These are phyloP conservation scores for Lithobates sylvaticus DNA, from an alignment of 2,797 vertebrate species.

Conservation along the genomic window DNA sequence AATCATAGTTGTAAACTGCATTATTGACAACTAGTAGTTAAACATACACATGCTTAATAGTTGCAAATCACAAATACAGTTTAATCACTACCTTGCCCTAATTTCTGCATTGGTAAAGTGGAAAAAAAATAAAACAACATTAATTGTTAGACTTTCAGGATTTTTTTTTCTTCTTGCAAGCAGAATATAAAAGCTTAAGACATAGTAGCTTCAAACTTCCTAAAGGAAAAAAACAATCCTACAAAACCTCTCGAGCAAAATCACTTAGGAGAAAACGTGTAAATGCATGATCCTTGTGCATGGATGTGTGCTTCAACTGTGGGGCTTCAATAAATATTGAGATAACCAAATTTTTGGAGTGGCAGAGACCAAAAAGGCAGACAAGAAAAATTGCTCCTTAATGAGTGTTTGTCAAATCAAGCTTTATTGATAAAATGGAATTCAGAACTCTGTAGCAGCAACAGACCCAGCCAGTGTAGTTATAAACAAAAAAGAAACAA, in stretches of 20 bases:
- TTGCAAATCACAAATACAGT: conserved; percentile 79
- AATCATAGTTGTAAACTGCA: conserved; percentile 67
- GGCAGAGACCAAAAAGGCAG: conserved; percentile 73
- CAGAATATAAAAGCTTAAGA: conserved; percentile 72
- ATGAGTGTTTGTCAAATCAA: conserved; percentile 85
- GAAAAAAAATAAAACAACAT: conserved; percentile 74
- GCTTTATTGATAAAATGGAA: conserved; percentile 87
- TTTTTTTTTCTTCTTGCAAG: conserved; percentile 68
- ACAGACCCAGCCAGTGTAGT: conserved; percentile 80
- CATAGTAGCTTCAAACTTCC: conserved; percentile 69
- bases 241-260: too few relatives aligned
- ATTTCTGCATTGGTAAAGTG: conserved; percentile 74
- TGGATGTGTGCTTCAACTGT: conserved; percentile 68
- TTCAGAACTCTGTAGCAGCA: conserved; percentile 81
- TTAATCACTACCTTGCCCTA: conserved; percentile 75
- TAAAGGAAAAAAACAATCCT: too few relatives aligned
- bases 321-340: conserved; percentile 71
- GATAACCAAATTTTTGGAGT: conserved; percentile 68
- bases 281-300: neutral
- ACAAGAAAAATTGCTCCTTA: conserved; percentile 80
- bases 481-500: conserved; percentile 21
- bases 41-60: conserved; percentile 78
- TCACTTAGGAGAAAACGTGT: too few relatives aligned
- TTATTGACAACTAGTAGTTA: conserved; percentile 76
- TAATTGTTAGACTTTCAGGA: too few relatives aligned